A percentile compares a stretch with the other conserved stretches of the same genome.
Evolutionary conservation across 2,888 invertebrate species (phyloP).

Genomic region (Apamea crenata): DNA sequence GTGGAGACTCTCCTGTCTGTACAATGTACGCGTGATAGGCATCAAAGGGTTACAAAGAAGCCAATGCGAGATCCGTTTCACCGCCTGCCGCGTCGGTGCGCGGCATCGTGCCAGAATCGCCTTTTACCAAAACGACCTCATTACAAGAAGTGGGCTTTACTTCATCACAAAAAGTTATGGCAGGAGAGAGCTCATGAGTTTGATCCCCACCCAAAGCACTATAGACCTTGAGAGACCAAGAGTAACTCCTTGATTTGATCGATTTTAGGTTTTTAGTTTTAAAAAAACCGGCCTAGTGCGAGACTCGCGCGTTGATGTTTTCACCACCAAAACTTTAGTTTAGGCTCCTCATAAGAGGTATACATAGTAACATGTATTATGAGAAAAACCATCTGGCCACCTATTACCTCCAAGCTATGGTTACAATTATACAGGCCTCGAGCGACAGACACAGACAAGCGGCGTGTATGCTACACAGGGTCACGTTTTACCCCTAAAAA

Average conservation of each 20-base stretch:
- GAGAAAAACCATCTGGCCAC: background rate
- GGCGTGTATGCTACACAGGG: background rate
- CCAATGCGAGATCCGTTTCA: too few species aligned
- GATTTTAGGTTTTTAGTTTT: background rate
- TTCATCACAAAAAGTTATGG: too few species aligned
- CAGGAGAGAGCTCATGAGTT: background rate
- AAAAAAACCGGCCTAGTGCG: background rate
- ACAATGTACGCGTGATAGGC: too few species aligned
- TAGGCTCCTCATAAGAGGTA: background rate
- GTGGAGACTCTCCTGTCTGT: background rate
- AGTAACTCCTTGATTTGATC: background rate
- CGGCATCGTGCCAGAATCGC: too few species aligned
- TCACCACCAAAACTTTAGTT: background rate
- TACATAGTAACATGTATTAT: background rate
- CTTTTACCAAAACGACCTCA: too few species aligned
- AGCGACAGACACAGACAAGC: background rate
- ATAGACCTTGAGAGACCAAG: too few species aligned
- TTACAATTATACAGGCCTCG: background rate
- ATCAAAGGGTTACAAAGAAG: too few species aligned
- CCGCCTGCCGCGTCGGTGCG: too few species aligned
- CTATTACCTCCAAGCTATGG: background rate
- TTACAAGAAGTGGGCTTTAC: too few species aligned
- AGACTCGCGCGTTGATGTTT: background rate
- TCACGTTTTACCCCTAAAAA: background rate
- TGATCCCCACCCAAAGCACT: background rate